Base-by-base conservation (phyloP, 2,797 vertebrate genomes). In the Pipistrellus nathusii region DNA sequence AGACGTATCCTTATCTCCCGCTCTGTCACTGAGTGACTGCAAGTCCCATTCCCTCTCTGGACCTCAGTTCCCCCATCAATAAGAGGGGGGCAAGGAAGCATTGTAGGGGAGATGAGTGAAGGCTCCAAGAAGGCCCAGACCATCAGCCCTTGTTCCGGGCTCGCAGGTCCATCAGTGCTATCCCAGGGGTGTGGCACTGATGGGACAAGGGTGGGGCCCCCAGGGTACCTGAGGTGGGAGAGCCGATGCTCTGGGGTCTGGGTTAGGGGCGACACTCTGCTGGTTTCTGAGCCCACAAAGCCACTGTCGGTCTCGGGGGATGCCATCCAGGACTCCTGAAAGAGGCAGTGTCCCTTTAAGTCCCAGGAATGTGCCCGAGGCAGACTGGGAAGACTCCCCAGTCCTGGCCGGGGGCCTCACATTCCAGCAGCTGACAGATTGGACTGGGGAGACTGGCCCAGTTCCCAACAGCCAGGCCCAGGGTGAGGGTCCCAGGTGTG, bases 291-390 rank as follows among this genome's bases (percentile, higher is more conserved):
- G 69, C 99, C 99, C 90, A 99, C 94, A 62, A 99, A 99, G 66
- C 99, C 99, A 0, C 99, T 99, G 98, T 99, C 99, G 0, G 99
- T 99, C 98, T 99, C 99, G 0, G 99, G 99, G 14, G 99, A 99
- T 46, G 98, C 95, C 20, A 99, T 98, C 64, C 99, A 98, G 89
- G 97, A 87, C 77, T 99, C 99, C 99, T 99, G 98, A 82, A 92
- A 94, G 27, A 91, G 51, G 18, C 15, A 15, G 32, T 48, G 23
- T 53, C 44, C 80, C 71, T 96, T 84, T 94, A 92, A 76, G 55
- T 55, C 30, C 25, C 25, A 66, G 51, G 82, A 76, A 83, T 48
- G 81, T 72, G 64, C 9, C n/a, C 2, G 0, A 64, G 30, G 44
- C 59, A 17, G 48, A 23, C 23, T 41, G n/a, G 83, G 73, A 90